Conservation (phyloP, 2,797 vertebrate genomes). For the Loriculus beryllinus region DNA sequence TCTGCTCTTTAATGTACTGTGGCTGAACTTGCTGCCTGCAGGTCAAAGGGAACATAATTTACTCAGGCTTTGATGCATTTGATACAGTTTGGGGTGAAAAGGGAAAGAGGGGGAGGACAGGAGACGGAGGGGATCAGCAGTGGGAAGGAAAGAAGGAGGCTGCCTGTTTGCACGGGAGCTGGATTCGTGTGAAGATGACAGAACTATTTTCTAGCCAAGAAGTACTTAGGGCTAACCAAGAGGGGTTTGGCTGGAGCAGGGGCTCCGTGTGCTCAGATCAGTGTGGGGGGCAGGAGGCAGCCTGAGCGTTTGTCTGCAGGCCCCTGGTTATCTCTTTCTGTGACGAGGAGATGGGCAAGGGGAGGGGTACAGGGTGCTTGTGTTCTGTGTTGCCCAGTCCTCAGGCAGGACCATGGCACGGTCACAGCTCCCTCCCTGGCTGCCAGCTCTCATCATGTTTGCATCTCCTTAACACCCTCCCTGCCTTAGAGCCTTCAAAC, state of each 20-base stretch:
- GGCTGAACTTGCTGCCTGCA: slow-evolving; percentile 66
- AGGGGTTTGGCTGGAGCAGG: not conserved
- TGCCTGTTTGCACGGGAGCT: slow-evolving; percentile 86
- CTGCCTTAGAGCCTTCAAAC: not conserved
- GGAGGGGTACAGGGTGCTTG: not conserved
- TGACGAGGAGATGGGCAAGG: not conserved
- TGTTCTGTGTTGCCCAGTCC: not conserved
- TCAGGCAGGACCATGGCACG: not conserved
- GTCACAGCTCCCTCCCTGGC: not conserved
- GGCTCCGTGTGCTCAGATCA: not conserved
- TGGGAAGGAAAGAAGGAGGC: slow-evolving; percentile 63
- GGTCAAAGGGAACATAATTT: slow-evolving; percentile 81
- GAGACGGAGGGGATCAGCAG: not conserved
- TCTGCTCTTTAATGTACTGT: slow-evolving; percentile 57
- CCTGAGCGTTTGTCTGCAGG: not conserved
- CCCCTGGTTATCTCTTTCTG: not conserved
- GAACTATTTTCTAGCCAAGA: slow-evolving; percentile 64
- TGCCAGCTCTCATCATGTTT: not conserved
- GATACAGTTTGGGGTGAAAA: slow-evolving; percentile 87
- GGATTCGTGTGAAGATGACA: slow-evolving; percentile 82
- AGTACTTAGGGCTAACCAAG: not conserved
- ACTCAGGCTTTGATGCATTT: slow-evolving; percentile 91
- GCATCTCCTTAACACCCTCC: not conserved
- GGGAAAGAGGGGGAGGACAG: slow-evolving; percentile 80
- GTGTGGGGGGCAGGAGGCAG: not conserved